phyloP scores from a whole-genome alignment of 2,888 invertebrate species.

The Pyrgus malvae region DNA sequence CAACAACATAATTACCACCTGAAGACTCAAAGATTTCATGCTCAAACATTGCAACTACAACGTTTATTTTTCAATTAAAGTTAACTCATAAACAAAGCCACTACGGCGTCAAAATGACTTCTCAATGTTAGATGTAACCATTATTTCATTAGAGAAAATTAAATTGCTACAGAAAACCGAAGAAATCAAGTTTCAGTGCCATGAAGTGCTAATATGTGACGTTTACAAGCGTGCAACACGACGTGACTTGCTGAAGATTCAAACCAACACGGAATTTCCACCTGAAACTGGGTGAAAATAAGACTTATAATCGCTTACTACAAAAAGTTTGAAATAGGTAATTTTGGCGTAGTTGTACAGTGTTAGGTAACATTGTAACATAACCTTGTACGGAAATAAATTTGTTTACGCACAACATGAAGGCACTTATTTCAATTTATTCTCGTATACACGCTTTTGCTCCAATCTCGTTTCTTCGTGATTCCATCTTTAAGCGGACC shows the following conservation, averaged over 20 bases:
- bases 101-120: neutral
- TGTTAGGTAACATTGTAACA: slow-evolving; percentile 30
- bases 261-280: slow-evolving; percentile 24
- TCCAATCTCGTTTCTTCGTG: slow-evolving; percentile 21
- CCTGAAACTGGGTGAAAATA: slow-evolving; percentile 35
- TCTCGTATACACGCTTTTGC: slow-evolving; percentile 25
- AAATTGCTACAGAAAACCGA: slow-evolving; percentile 18
- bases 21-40: no score
- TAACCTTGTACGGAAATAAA: slow-evolving; percentile 52
- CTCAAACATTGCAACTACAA: no score
- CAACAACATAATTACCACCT: no score
- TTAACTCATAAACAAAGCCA: neutral
- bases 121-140: slow-evolving; percentile 4
- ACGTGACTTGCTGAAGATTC: slow-evolving; percentile 15
- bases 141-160: slow-evolving; percentile 10
- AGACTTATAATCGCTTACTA: slow-evolving; percentile 31
- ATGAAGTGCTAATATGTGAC: slow-evolving; percentile 38
- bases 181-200: slow-evolving; percentile 38
- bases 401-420: slow-evolving; percentile 6
- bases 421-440: slow-evolving; percentile 2
- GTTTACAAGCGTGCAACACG: neutral
- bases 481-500: slow-evolving; percentile 8
- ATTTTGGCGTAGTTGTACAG: slow-evolving; percentile 10
- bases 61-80: neutral
- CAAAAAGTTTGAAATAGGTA: slow-evolving; percentile 20